Base-by-base conservation (phyloP, 2,888 invertebrate species). In the Conus canariensis region DNA sequence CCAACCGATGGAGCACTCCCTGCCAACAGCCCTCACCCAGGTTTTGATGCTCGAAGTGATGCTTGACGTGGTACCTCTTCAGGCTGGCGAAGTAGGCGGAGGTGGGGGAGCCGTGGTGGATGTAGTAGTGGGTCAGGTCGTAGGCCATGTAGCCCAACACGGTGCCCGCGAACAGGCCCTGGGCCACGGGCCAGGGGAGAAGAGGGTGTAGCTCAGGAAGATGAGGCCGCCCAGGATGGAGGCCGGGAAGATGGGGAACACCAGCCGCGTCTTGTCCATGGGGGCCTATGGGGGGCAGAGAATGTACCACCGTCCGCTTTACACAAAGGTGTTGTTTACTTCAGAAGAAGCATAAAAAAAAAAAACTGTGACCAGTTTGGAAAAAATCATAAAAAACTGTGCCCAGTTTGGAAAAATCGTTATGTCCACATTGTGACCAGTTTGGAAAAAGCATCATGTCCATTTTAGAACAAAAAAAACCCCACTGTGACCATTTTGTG, bases 121-220 rank as follows among this genome's bases (percentile, higher is more conserved):
- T 94, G 93, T 96, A 97, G 92, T 96, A 97, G 92, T 97, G 97
- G 30, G 94, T 96, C 90, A 96, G 93, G 92, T 97, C 97, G 91
- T 97, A 97, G 82, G 93, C 91, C 85, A 97, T 93, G 93, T 97
- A 97, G 80, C 95, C 95, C 16, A 93, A 30, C 0, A 94, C 91
- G 6, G 94, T 94, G 45, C 96, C 96, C 25, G 95, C 94, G 67
- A 95, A 95, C 74, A 96, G 93, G n/a, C 95, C 91, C 90, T 93
- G 92, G 5, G 93, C 93, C 82, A 95, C 93, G 22, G 94, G 93
- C 91, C 93, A 92, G 9, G 96, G 96, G 96, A 94, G 7, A 96
- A 90, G n/a, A 93, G 85, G 12, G 91, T 91, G 91, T 96, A 96
- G 9, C 95, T 58, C 0, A 90, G 22, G 93, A 95, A 96, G 91